A percentile compares a stretch with the other conserved stretches of the same genome.
Evolutionary conservation across 2,888 invertebrate species (phyloP).

Genomic region (Parnassius mnemosyne): DNA sequence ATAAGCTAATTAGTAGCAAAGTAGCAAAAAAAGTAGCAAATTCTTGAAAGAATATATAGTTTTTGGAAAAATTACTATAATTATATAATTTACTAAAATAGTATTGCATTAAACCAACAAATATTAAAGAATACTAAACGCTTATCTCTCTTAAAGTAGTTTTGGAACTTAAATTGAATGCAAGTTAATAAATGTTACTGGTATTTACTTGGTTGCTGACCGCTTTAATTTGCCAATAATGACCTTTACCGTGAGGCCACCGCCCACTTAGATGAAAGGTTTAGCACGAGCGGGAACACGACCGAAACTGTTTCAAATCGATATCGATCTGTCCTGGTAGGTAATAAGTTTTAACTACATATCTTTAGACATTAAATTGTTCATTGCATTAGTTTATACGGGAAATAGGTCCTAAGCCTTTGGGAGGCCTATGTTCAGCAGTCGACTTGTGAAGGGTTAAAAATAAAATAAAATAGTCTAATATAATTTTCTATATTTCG

Average conservation of each 20-base stretch:
- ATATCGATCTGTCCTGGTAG: constrained; percentile 46
- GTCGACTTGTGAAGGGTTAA: no score
- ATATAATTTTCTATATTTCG: no score
- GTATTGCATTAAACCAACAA: no score
- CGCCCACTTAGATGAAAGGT: constrained; percentile 42
- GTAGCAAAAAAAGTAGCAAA: no score
- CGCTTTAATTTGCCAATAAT: constrained; percentile 38
- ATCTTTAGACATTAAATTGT: constrained; percentile 40
- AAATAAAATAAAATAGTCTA: no score
- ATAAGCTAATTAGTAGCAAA: no score
- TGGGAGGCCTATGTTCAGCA: no score
- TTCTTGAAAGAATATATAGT: no score
- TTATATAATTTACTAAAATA: no score
- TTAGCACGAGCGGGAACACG: constrained; percentile 37
- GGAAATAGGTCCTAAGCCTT: no score
- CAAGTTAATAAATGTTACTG: constrained; percentile 21
- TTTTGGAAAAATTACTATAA: no score
- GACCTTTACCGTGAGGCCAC: constrained; percentile 40
- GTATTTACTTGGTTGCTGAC: constrained; percentile 29
- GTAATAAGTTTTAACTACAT: constrained; percentile 57
- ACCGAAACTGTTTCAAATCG: constrained; percentile 43
- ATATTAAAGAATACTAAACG: no score
- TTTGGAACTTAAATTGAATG: constrained; percentile 19
- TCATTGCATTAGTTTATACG: constrained; percentile 29
- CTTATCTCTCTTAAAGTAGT: background rate